These are phyloP conservation scores for Siderastrea radians DNA, from an alignment of 92 coral and sea anemone species.

Conservation along the genomic window DNA sequence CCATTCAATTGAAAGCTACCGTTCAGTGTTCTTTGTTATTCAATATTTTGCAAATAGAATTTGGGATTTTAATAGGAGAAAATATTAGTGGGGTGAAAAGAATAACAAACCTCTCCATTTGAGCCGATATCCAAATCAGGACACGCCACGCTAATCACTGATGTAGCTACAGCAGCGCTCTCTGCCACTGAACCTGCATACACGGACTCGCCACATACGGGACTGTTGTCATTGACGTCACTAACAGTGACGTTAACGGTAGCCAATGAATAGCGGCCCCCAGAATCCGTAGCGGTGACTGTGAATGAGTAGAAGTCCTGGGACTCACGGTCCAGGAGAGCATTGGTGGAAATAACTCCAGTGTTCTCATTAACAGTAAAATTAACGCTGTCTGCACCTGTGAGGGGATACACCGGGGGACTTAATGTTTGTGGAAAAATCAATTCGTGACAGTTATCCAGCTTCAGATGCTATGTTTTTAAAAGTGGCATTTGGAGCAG, in stretches of 20 bases:
- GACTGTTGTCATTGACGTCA: conserved; percentile 78
- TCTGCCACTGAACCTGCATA: conserved; percentile 66
- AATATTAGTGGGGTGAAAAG: no score
- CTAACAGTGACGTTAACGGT: conserved; percentile 48
- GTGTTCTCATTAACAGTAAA: conserved; percentile 68
- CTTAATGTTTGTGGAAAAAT: not conserved
- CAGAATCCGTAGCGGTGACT: conserved; percentile 67
- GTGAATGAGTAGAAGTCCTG: conserved; percentile 57
- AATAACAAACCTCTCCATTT: conserved; percentile 69
- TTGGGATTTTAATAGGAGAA: not conserved
- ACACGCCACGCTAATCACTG: conserved; percentile 63
- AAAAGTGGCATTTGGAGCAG: no score
- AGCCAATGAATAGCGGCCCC: conserved; percentile 56
- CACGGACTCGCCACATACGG: conserved; percentile 67
- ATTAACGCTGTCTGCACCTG: conserved; percentile 72
- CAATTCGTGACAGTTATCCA: no score
- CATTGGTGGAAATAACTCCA: conserved; percentile 71
- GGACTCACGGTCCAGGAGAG: conserved; percentile 61
- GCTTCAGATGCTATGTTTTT: no score
- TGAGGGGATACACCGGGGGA: not conserved
- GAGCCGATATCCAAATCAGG: conserved; percentile 60
- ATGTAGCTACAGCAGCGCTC: conserved; percentile 58
- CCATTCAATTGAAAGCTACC: not conserved
- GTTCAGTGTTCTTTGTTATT: not conserved
- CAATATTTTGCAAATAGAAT: no score